A percentile compares a stretch with the other conserved stretches of the same genome.
These are phyloP conservation scores for Anarsia innoxiella DNA, from an alignment of 2,888 invertebrate genomes.

Conservation along the genomic window DNA sequence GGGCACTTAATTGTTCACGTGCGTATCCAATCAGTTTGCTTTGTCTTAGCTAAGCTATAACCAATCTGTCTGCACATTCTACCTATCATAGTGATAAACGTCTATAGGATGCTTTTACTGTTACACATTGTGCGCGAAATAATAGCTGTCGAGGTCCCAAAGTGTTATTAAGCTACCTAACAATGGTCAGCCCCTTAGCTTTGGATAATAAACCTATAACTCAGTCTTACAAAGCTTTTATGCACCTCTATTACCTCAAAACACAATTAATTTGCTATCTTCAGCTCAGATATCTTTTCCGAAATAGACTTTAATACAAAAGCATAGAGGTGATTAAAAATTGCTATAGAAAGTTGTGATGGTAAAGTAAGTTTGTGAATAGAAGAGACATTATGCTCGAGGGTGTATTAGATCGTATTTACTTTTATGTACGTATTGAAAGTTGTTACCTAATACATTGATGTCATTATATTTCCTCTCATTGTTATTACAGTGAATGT, in stretches of 20 bases:
- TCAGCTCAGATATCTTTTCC: too few relatives aligned
- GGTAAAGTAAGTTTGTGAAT: constrained; percentile 28
- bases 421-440: too few relatives aligned
- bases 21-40: too few relatives aligned
- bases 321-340: too few relatives aligned
- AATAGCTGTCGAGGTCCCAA: constrained; percentile 8
- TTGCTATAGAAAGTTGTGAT: too few relatives aligned
- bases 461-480: too few relatives aligned
- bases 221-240: constrained; percentile 33
- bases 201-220: constrained; percentile 31
- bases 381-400: constrained; percentile 32
- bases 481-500: too few relatives aligned
- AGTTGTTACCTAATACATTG: background rate
- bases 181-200: constrained; percentile 17
- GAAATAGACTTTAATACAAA: too few relatives aligned
- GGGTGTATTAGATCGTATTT: constrained; percentile 16
- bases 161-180: constrained; percentile 9
- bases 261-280: constrained; percentile 14
- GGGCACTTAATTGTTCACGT: too few relatives aligned
- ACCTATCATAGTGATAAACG: too few relatives aligned
- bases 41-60: too few relatives aligned
- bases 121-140: constrained; percentile 6
- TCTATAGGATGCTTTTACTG: background rate
- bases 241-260: constrained; percentile 27
- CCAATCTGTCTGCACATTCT: too few relatives aligned